These are phyloP conservation scores for Macrostomum lignano DNA, from an alignment of 1,140 invertebrate species.

Conservation along the genomic window DNA sequence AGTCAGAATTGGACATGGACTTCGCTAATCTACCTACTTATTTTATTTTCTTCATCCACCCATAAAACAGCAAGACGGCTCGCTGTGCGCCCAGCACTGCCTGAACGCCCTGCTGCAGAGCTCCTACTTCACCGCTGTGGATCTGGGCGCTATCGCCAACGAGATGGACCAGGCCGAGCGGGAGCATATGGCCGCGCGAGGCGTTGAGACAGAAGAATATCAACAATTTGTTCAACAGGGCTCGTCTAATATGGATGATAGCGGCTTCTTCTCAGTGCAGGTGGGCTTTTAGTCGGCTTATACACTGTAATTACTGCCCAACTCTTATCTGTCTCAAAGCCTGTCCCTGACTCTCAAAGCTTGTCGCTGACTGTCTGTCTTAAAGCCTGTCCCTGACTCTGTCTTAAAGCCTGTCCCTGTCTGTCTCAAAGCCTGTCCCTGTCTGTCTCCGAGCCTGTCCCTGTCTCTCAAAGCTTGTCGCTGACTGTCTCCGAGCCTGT, in stretches of 20 bases:
- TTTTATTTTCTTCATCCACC: too few species aligned
- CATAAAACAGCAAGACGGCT: slow-evolving; percentile 59
- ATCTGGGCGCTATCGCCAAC: slow-evolving; percentile 42
- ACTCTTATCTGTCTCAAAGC: too few species aligned
- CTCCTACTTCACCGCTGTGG: slow-evolving; percentile 45
- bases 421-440: too few species aligned
- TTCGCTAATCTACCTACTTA: too few species aligned
- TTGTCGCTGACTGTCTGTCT: too few species aligned
- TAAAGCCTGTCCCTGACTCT: too few species aligned
- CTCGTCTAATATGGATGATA: slow-evolving; percentile 46
- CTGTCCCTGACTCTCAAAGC: too few species aligned
- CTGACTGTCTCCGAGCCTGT: too few species aligned
- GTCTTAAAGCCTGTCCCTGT: too few species aligned
- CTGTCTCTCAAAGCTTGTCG: too few species aligned
- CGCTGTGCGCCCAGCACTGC: slow-evolving; percentile 55
- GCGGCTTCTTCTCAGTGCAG: slow-evolving; percentile 60
- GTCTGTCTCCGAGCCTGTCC: too few species aligned
- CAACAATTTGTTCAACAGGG: slow-evolving; percentile 37
- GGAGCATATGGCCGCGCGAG: slow-evolving; percentile 42
- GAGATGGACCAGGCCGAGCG: slow-evolving; percentile 46
- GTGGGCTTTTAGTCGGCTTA: slow-evolving; percentile 12
- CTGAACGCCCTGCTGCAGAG: slow-evolving; percentile 53
- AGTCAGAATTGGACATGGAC: too few species aligned
- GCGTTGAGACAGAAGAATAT: slow-evolving; percentile 42
- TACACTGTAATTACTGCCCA: slow-evolving; percentile 4